A percentile compares a stretch with the other conserved stretches of the same genome.
phyloP scores from a whole-genome alignment of 2,113 vertebrate species.

The Dasyornis broadbenti region DNA sequence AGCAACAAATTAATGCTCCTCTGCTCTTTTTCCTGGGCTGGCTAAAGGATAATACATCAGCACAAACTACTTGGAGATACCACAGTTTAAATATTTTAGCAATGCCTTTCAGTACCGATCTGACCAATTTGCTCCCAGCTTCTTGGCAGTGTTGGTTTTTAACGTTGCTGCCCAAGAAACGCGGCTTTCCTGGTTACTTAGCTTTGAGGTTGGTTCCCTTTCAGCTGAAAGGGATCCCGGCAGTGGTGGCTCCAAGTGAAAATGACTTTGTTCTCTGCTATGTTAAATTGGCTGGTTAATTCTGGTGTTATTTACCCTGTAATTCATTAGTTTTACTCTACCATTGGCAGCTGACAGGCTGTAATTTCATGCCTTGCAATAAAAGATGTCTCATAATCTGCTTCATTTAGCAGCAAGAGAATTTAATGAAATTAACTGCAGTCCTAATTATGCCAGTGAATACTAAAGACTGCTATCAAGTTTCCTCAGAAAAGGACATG shows the following conservation, averaged over 20 bases:
- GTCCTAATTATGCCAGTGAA: constrained; percentile 99
- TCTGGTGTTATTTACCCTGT: constrained; percentile 98
- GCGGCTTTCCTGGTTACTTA: not conserved
- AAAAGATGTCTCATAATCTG: constrained; percentile 99
- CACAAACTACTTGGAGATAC: not conserved
- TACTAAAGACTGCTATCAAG: constrained; percentile 96
- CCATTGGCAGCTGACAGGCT: constrained; percentile 97
- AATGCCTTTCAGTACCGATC: rapidly evolving
- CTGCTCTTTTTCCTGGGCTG: not conserved
- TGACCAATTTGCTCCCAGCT: not conserved
- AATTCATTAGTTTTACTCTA: constrained; percentile 95
- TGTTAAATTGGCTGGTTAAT: constrained; percentile 97
- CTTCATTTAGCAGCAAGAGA: constrained; percentile 99
- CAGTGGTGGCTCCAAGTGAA: constrained; percentile 58
- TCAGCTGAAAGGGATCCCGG: not conserved
- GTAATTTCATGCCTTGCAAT: constrained; percentile 99
- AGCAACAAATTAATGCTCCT: not conserved
- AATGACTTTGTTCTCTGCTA: constrained; percentile 81
- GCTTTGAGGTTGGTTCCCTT: not conserved
- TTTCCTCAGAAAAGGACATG: constrained; percentile 87
- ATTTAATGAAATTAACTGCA: constrained; percentile 99
- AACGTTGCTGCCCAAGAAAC: not conserved
- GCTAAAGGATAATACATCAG: not conserved
- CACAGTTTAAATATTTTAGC: not conserved
- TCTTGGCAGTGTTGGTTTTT: not conserved